Evolutionary conservation across 2,888 invertebrate genomes (phyloP).

Genomic region (Temnothorax rugatulus): DNA sequence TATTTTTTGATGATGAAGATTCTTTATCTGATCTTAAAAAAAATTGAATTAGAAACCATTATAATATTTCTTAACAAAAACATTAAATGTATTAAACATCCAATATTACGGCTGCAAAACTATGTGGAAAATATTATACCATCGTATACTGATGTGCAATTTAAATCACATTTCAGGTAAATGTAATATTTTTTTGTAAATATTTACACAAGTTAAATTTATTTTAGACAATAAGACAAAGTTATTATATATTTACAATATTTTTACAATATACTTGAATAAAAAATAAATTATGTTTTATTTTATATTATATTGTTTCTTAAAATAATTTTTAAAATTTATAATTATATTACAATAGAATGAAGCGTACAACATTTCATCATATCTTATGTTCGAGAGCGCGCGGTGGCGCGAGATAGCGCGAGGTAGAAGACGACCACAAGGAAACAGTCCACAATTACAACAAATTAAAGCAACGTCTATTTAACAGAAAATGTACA

Average conservation of each 20-base stretch:
- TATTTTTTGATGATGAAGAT: not conserved
- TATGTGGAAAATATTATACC: not conserved
- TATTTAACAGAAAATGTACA: no score
- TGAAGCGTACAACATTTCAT: not conserved
- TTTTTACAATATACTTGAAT: no score
- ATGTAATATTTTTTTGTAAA: not conserved
- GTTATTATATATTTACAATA: no score
- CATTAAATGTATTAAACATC: not conserved
- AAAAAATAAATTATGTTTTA: no score
- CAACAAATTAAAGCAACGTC: no score
- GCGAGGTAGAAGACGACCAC: no score
- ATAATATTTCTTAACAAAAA: not conserved
- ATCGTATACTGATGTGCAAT: not conserved
- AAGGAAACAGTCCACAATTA: no score
- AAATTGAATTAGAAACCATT: not conserved
- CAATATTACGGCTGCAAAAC: not conserved
- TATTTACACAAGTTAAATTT: not conserved
- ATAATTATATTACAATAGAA: not conserved
- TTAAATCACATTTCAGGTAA: not conserved
- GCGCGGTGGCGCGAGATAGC: no score
- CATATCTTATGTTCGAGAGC: no score
- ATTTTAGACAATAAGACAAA: no score
- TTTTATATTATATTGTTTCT: no score
- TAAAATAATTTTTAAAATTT: not conserved
- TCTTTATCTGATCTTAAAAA: not conserved